A percentile compares a stretch with the other conserved stretches of the same genome.
phyloP scores from a whole-genome alignment of 2,888 invertebrate species.

The Cryptocephalus primarius region DNA sequence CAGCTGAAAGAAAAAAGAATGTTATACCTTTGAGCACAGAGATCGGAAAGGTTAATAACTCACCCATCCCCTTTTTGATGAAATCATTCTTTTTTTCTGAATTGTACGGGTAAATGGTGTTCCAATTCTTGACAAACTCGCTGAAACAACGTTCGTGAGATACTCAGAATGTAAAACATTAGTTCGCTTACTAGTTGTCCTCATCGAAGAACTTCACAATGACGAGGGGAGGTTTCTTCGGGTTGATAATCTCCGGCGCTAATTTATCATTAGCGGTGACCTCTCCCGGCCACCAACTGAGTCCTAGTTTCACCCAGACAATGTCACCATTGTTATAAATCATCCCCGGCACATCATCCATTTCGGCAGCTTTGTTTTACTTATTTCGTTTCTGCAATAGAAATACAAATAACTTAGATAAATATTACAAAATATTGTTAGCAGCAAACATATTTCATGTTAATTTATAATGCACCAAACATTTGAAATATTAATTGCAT shows the following conservation, averaged over 20 bases:
- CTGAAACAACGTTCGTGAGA: slow-evolving; percentile 36
- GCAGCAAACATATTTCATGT: too few species aligned
- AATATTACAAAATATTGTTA: background rate
- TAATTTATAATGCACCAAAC: too few species aligned
- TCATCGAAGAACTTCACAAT: slow-evolving; percentile 80
- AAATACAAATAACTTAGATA: background rate
- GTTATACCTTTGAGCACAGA: background rate
- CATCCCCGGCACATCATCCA: slow-evolving; percentile 61
- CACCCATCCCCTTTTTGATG: slow-evolving; percentile 73
- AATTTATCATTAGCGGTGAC: slow-evolving; percentile 52
- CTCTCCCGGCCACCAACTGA: slow-evolving; percentile 80
- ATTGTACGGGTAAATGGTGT: slow-evolving; percentile 65
- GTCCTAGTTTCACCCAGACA: slow-evolving; percentile 76
- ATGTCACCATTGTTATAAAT: slow-evolving; percentile 63
- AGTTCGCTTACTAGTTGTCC: slow-evolving; percentile 59
- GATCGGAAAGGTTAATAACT: slow-evolving; percentile 26
- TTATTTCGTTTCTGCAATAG: background rate
- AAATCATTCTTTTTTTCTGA: slow-evolving; percentile 70
- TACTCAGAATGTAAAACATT: background rate
- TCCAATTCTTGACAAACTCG: slow-evolving; percentile 64
- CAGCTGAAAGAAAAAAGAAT: slow-evolving; percentile 37
- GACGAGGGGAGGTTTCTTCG: slow-evolving; percentile 63
- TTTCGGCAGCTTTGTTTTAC: slow-evolving; percentile 28
- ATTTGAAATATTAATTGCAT: too few species aligned
- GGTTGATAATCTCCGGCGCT: slow-evolving; percentile 54